Conservation (phyloP, 2,888 invertebrate species). For the Xanthostigma xanthostigma region DNA sequence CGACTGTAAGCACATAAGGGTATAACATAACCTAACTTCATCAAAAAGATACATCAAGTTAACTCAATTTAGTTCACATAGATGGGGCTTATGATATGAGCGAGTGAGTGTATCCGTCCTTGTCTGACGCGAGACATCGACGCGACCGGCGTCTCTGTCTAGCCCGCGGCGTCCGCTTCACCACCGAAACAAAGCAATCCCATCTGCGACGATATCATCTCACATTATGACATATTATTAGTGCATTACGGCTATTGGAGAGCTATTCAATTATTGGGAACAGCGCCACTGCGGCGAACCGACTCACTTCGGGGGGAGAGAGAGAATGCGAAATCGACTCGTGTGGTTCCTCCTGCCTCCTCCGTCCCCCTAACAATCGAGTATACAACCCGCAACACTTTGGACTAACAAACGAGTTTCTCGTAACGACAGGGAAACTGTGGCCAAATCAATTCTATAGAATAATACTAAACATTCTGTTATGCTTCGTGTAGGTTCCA, state of each 20-base stretch:
- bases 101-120: neutral
- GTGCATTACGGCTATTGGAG: slow-evolving; percentile 35
- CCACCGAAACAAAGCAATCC: slow-evolving; percentile 31
- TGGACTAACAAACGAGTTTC: no score
- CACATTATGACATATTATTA: slow-evolving; percentile 29
- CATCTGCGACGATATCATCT: slow-evolving; percentile 18
- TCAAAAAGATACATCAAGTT: slow-evolving; percentile 1
- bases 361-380: neutral
- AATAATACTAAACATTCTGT: no score
- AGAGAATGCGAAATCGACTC: neutral
- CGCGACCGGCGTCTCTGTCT: no score
- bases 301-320: slow-evolving; percentile 20
- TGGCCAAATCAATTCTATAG: no score
- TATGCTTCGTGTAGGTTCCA: no score
- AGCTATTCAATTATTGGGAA: slow-evolving; percentile 35
- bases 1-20: no score
- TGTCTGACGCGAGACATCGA: no score
- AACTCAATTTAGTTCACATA: neutral
- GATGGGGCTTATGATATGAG: neutral
- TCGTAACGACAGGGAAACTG: no score
- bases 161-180: no score
- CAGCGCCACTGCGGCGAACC: slow-evolving; percentile 29
- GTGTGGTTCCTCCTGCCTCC: neutral
- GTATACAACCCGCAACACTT: neutral
- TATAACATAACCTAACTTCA: neutral